Evolutionary conservation across 1,140 invertebrate species (phyloP), one percentile per base, ranked within the genome.

Genomic region (Vanessa tameamea): DNA sequence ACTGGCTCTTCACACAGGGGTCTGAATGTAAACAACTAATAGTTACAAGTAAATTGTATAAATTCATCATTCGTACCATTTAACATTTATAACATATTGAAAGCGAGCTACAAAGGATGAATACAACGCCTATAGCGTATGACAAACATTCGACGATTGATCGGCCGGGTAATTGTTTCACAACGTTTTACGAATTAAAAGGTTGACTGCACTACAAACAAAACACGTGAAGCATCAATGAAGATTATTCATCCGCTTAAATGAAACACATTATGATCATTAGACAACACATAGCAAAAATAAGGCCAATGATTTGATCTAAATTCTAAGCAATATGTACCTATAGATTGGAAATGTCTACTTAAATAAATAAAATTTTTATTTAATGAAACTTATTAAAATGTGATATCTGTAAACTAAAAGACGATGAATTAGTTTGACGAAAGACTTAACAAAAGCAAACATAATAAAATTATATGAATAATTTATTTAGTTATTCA

Each of bases 91-190:
- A 61, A 37, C 26, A 61, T 31, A 8, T 55, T 55, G n/a, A 51
- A 51, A n/a, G 15, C 57, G 23, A n/a, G 16, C 55, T 23, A 61
- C 57, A 61, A 61, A 61, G 15, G 31, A 31, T 8, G 31, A 43
- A 61, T 61, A 43, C 7, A 61, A 23, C 20, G 31, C 26, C 31
- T 66, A 31, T 15, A 67, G 37, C 37, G n/a, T 37, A 67, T 57
- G 14, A 67, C 23, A 68, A 68, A 55, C 65, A 67, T 67, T 68
- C 57, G 66, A 68, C 53, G 57, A 68, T 23, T 37, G 53, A 12
- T 20, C 66, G 26, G 7, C 1, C 66, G n/a, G 8, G n/a, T 57
- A 68, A 68, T 57, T 47, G 66, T 68, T 68, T 57, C 37, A 68
- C 31, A 68, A 12, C 51, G 51, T 47, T 57, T 47, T 16, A 47